A percentile compares a stretch with the other conserved stretches of the same genome.
phyloP scores from a whole-genome alignment of 2,797 vertebrate species.

The Oceanodroma leucorhoa region DNA sequence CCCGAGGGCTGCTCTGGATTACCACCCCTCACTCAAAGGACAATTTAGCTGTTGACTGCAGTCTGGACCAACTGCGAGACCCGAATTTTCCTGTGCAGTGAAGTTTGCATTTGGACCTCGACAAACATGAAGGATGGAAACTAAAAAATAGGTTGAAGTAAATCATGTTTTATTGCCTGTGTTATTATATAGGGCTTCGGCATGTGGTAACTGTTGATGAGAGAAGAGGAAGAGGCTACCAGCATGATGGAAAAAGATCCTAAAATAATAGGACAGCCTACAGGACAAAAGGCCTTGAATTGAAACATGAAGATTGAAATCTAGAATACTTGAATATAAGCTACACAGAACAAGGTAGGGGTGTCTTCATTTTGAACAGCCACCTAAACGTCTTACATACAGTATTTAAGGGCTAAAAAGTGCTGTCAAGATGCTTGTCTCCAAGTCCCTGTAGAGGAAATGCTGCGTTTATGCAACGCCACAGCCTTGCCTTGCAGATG shows the following conservation, averaged over 20 bases:
- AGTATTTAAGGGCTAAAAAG: background rate
- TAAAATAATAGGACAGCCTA: background rate
- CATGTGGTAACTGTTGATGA: accelerated
- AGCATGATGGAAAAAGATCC: background rate
- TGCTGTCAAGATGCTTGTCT: background rate
- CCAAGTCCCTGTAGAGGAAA: background rate
- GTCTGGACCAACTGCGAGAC: accelerated
- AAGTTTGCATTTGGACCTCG: background rate
- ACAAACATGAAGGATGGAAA: background rate
- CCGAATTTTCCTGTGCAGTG: background rate
- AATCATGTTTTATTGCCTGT: background rate
- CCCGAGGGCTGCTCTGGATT: background rate
- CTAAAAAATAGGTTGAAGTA: background rate
- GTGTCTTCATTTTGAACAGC: background rate
- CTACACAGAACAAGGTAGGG: background rate
- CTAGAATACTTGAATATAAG: background rate
- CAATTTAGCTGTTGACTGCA: background rate
- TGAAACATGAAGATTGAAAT: background rate
- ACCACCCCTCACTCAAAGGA: background rate
- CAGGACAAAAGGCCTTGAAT: background rate
- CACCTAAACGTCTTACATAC: background rate
- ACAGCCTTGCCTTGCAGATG: background rate
- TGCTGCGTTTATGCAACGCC: background rate
- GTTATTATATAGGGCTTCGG: background rate
- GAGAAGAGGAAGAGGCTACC: background rate